Percentiles rank a stretch among this genome's conserved stretches.
These are phyloP conservation scores for Candidula unifasciata DNA, from an alignment of 2,888 invertebrate genomes.

Conservation along the genomic window DNA sequence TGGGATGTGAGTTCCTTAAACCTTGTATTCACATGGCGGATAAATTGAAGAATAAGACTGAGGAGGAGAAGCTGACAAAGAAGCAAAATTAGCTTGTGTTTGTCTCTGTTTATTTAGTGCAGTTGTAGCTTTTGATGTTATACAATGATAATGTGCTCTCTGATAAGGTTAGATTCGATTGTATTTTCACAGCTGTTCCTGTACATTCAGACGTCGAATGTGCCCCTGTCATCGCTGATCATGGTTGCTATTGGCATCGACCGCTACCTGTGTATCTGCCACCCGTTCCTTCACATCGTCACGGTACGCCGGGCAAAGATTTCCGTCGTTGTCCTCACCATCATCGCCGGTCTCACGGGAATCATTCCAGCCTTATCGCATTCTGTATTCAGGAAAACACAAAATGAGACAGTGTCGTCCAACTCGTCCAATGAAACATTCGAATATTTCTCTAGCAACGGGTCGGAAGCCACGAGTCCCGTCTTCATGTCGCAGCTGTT, in stretches of 20 bases:
- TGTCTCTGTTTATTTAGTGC: too few relatives aligned
- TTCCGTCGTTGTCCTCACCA: slow-evolving; percentile 58
- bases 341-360: slow-evolving; percentile 58
- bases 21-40: too few relatives aligned
- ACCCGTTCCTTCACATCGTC: slow-evolving; percentile 70
- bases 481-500: neutral
- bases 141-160: too few relatives aligned
- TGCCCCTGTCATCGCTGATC: slow-evolving; percentile 72
- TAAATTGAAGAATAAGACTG: too few relatives aligned
- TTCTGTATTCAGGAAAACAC: neutral
- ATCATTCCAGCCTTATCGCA: slow-evolving; percentile 57
- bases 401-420: neutral
- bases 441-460: slow-evolving; percentile 55
- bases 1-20: too few relatives aligned
- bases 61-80: too few relatives aligned
- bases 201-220: slow-evolving; percentile 70
- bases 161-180: too few relatives aligned
- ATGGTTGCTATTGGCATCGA: slow-evolving; percentile 72
- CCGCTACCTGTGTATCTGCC: slow-evolving; percentile 73
- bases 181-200: slow-evolving; percentile 67
- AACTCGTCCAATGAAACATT: neutral
- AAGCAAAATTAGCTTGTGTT: too few relatives aligned
- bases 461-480: neutral
- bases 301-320: slow-evolving; percentile 63
- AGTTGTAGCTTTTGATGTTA: too few relatives aligned